Base-by-base conservation (phyloP, 2,113 vertebrate species). In the Nothoprocta perdicaria region DNA sequence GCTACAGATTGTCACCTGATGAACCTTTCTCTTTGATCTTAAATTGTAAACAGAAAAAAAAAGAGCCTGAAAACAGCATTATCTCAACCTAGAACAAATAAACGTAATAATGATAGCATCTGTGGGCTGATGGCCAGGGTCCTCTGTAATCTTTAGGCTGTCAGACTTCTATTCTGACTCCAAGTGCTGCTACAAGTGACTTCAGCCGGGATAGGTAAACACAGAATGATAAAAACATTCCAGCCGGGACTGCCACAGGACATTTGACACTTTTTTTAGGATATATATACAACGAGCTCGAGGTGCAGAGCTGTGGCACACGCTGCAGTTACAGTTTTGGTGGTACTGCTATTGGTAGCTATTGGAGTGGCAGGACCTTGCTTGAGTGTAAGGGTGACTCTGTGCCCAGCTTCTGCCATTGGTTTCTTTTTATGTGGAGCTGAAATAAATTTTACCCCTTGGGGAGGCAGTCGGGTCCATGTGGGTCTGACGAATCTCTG, bases 1-100 rank as follows among this genome's bases (percentile, higher is more conserved):
- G 96, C 97, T 95, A n/a, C n/a, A 96, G 95, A 91, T 97, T 66
- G 94, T 98, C 97, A 97, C 98, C 97, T 96, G 95, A 81, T 95
- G 93, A 84, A 92, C 92, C 95, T 91, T 89, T 86, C 95, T 81
- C 97, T 99, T 98, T 98, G 98, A 98, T 98, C 97, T 96, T 46
- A 58, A 74, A 94, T 86, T 79, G 96, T 97, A 97, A 98, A 98
- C 97, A 97, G 77, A 84, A 60, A 50, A 88, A 81, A 46, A 71
- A 86, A 86, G 63, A 80, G 93, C 96, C 97, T 93, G 96, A 85
- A 93, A 97, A 92, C 97, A 93, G 88, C 77, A 88, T 98, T 98
- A 97, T 97, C 97, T 98, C 88, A 69, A 33, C 84, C 88, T 81
- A 96, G 96, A 94, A 96, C 97, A 98, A 98, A 98, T 96, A 98